Conservation (phyloP, 1,140 invertebrate genomes). For the Mactra quadrangularis region DNA sequence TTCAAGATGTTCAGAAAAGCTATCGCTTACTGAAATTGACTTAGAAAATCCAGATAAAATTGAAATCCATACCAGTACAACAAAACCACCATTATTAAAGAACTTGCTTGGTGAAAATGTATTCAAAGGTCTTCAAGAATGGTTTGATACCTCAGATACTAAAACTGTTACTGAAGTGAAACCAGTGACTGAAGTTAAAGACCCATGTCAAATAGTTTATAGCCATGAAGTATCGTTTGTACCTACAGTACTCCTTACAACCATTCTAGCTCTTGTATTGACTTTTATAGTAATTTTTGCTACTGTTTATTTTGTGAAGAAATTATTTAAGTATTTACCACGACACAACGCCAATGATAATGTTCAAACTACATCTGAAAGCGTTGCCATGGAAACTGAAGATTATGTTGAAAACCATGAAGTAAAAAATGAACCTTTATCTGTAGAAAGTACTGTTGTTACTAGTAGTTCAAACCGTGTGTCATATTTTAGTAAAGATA, state of each 20-base stretch:
- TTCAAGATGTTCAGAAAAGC: not conserved
- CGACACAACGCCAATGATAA: not conserved
- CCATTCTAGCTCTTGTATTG: not conserved
- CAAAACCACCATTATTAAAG: slow-evolving; percentile 30
- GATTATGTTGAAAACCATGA: not conserved
- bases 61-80: slow-evolving; percentile 1
- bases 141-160: slow-evolving; percentile 6
- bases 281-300: not conserved
- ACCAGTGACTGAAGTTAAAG: not conserved
- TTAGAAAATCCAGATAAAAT: not conserved
- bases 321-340: not conserved
- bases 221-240: slow-evolving; percentile 1
- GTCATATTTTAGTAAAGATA: not conserved
- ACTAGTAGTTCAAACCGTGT: not conserved
- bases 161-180: not conserved
- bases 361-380: not conserved
- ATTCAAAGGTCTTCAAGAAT: slow-evolving; percentile 29
- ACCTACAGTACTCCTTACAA: not conserved
- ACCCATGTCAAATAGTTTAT: slow-evolving; percentile 17
- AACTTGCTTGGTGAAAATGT: slow-evolving; percentile 55
- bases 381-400: not conserved
- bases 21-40: not conserved
- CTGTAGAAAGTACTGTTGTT: not conserved
- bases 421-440: not conserved
- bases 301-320: not conserved